phyloP scores from a whole-genome alignment of 2,113 vertebrate genomes.

The Cochlearius cochlearius region DNA sequence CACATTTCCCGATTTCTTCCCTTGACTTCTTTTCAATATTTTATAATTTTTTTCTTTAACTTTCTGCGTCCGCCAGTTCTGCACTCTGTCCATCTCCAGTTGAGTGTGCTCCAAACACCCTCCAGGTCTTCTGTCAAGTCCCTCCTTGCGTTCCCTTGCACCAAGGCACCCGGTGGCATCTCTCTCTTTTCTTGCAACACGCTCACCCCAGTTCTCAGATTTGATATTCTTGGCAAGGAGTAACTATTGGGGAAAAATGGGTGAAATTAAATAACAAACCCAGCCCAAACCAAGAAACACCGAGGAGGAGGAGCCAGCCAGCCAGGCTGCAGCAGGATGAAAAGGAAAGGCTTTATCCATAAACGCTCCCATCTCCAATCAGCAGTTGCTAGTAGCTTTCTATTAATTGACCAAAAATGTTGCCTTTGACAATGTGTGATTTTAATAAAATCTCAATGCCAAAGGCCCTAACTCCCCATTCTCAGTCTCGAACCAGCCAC shows the following conservation, averaged over 20 bases:
- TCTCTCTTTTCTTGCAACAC: not conserved
- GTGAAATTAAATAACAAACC: not conserved
- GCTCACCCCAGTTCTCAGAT: not conserved
- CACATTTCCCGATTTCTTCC: not conserved
- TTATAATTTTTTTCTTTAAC: not conserved
- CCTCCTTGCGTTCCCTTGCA: not conserved
- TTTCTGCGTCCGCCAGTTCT: not conserved
- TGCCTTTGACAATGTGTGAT: not conserved
- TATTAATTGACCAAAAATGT: not conserved
- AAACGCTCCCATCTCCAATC: not conserved
- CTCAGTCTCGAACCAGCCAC: not conserved
- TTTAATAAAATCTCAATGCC: not conserved
- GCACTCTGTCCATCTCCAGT: rapidly evolving
- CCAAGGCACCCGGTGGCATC: not conserved
- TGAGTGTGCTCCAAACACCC: not conserved
- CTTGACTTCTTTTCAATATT: not conserved
- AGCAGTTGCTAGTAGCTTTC: not conserved
- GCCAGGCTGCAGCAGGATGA: not conserved
- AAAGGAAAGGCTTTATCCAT: not conserved
- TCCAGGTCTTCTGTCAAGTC: not conserved
- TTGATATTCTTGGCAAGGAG: not conserved
- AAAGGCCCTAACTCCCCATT: not conserved
- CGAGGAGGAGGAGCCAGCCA: not conserved
- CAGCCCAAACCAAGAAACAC: not conserved
- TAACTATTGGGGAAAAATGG: not conserved